These are phyloP conservation scores for Mesembrinibis cayennensis DNA, from an alignment of 2,113 vertebrate genomes.

Conservation along the genomic window DNA sequence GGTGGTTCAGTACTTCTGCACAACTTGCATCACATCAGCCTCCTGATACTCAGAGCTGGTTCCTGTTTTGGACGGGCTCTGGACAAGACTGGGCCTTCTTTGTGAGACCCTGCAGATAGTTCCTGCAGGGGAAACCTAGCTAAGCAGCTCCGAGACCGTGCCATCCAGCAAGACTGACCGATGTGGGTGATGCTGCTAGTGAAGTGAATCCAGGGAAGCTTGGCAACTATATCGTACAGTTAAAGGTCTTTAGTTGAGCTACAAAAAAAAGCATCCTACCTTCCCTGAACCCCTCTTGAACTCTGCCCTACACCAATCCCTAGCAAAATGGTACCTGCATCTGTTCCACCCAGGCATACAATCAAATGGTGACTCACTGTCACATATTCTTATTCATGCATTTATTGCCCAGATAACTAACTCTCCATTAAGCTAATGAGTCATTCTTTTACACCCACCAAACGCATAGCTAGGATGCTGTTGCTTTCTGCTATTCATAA, in stretches of 20 bases:
- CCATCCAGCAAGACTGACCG: neutral
- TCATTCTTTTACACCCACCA: slow-evolving; percentile 11
- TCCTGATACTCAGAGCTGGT: neutral
- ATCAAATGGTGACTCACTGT: slow-evolving; percentile 51
- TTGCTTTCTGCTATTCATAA: slow-evolving; percentile 22
- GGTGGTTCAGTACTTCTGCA: neutral
- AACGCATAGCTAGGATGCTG: slow-evolving; percentile 10
- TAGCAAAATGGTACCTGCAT: slow-evolving; percentile 42
- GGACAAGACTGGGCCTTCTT: neutral
- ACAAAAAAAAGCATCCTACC: neutral
- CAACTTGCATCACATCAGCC: neutral
- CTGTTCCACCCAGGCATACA: slow-evolving; percentile 16
- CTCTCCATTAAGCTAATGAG: slow-evolving; percentile 54
- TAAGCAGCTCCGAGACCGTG: neutral
- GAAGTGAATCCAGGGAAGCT: neutral
- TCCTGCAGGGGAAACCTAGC: neutral
- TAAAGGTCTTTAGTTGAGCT: neutral
- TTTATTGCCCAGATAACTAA: slow-evolving; percentile 61
- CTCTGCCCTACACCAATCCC: slow-evolving; percentile 10
- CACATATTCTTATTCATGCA: slow-evolving; percentile 21
- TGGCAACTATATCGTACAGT: neutral
- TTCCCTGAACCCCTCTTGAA: neutral
- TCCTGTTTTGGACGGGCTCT: neutral
- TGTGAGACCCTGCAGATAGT: neutral
- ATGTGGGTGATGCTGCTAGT: neutral